Evolutionary conservation across 2,888 invertebrate species (phyloP).

Genomic region (Stenotaenia linearis): DNA sequence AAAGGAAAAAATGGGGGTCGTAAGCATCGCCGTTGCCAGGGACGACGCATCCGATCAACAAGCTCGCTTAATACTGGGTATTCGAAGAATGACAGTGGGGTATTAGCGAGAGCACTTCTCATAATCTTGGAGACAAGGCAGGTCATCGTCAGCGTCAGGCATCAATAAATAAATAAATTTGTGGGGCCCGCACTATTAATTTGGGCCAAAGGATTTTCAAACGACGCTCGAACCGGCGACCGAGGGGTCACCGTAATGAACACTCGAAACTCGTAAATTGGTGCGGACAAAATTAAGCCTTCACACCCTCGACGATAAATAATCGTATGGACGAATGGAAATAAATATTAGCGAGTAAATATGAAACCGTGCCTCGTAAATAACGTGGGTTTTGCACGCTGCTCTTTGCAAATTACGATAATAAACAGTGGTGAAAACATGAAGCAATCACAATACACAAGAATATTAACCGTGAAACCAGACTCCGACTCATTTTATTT

Average conservation of each 20-base stretch:
- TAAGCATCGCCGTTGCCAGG: background rate
- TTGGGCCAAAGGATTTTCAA: background rate
- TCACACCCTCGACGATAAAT: background rate
- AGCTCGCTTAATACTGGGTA: constrained; percentile 6
- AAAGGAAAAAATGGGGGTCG: background rate
- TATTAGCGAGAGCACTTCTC: constrained; percentile 24
- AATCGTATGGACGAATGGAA: background rate
- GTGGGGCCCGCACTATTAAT: background rate
- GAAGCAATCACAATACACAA: constrained; percentile 12
- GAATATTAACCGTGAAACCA: constrained; percentile 15
- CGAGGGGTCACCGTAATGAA: background rate
- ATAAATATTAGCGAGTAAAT: too few species aligned
- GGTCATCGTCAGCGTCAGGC: background rate
- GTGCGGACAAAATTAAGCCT: background rate
- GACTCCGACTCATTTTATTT: background rate
- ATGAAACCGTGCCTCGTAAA: background rate
- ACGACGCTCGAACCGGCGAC: background rate
- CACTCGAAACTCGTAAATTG: background rate
- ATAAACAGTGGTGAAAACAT: background rate
- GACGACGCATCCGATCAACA: constrained; percentile 17
- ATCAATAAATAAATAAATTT: constrained; percentile 26
- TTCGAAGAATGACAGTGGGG: constrained; percentile 20
- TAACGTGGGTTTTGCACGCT: background rate
- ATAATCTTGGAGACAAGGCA: constrained; percentile 13
- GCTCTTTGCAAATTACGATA: background rate